These are phyloP conservation scores for Perca fluviatilis DNA, from an alignment of 2,113 vertebrate genomes.

Conservation along the genomic window DNA sequence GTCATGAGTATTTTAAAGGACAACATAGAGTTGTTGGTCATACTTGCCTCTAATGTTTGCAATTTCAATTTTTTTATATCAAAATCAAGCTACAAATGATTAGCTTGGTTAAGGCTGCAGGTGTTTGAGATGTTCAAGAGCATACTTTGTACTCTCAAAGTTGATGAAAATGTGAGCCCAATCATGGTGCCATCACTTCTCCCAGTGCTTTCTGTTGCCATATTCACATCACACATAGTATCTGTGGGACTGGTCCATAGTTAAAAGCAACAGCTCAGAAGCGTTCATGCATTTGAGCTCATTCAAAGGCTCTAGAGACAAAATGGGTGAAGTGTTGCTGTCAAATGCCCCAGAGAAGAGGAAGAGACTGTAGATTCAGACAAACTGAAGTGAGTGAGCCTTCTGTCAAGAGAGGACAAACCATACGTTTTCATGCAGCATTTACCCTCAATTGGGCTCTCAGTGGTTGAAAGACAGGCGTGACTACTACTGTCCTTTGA, in stretches of 20 bases:
- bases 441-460: neutral
- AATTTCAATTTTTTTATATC: too few species aligned
- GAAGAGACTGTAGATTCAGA: slow-evolving; percentile 1
- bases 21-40: too few species aligned
- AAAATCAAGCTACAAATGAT: too few species aligned
- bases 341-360: neutral
- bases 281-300: slow-evolving; percentile 16
- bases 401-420: slow-evolving; percentile 9
- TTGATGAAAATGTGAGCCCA: neutral
- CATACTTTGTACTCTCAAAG: neutral
- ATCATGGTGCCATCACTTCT: neutral
- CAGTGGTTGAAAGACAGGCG: neutral
- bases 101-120: neutral
- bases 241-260: neutral
- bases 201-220: neutral
- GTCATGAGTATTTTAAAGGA: too few species aligned
- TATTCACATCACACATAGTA: slow-evolving; percentile 13
- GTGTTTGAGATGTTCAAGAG: neutral
- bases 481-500: neutral
- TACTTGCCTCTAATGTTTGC: too few species aligned
- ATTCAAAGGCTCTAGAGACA: slow-evolving; percentile 34
- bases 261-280: slow-evolving; percentile 20
- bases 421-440: neutral
- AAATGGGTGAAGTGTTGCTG: slow-evolving; percentile 3
- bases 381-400: neutral